A percentile compares a stretch with the other conserved stretches of the same genome.
Evolutionary conservation across 2,797 vertebrate species (phyloP).

Genomic region (Hozukius guyotensis): DNA sequence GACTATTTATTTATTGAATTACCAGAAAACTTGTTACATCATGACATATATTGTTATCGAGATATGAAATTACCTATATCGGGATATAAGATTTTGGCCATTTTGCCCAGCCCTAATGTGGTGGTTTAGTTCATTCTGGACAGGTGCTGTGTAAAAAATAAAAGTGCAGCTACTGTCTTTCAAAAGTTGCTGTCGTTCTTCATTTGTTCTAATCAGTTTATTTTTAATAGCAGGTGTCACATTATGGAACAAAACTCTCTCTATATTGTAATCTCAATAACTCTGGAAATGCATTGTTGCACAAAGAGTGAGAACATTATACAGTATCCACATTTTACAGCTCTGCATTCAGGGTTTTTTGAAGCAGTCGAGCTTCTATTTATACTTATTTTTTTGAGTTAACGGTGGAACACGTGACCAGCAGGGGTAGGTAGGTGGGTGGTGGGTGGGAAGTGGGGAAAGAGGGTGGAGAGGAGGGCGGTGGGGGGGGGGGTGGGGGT

Average conservation of each 20-base stretch:
- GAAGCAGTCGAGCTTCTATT: slow-evolving; percentile 36
- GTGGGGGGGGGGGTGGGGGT: neutral
- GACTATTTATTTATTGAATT: no score
- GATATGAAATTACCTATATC: no score
- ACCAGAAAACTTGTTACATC: no score
- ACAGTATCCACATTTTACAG: slow-evolving; percentile 14
- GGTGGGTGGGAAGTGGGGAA: slow-evolving; percentile 74
- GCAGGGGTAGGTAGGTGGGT: slow-evolving; percentile 62
- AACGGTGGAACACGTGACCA: slow-evolving; percentile 84
- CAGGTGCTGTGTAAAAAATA: neutral
- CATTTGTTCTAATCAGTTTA: neutral
- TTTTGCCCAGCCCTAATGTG: no score
- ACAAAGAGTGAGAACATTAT: slow-evolving; percentile 13
- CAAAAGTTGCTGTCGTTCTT: neutral
- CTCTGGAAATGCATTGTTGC: neutral
- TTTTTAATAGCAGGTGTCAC: neutral
- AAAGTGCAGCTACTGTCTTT: neutral
- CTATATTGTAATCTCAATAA: neutral
- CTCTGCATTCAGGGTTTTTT: slow-evolving; percentile 17
- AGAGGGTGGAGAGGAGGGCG: slow-evolving; percentile 64
- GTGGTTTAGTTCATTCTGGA: no score
- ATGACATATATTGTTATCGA: no score
- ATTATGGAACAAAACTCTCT: neutral
- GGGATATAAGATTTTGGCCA: no score
- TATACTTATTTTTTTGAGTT: slow-evolving; percentile 60